Conservation (phyloP, 2,113 vertebrate genomes). For the Setophaga kirtlandii region DNA sequence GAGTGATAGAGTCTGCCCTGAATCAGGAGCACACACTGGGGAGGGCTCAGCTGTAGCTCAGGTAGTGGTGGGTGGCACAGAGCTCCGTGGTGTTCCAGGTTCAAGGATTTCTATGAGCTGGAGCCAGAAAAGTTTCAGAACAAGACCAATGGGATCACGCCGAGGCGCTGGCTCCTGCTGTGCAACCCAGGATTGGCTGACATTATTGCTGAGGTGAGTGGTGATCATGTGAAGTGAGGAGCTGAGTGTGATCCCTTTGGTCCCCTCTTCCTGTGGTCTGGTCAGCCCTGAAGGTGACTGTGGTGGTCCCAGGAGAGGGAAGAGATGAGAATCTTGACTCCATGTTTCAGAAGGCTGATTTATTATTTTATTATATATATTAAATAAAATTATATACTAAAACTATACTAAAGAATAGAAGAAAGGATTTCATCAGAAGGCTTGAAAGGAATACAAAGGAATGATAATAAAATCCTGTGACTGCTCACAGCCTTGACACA, state of each 20-base stretch:
- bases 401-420: no score
- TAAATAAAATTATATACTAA: no score
- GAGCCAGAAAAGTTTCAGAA: conserved; percentile 90
- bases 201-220: conserved; percentile 81
- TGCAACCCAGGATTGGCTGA: conserved; percentile 87
- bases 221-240: neutral
- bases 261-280: no score
- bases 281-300: neutral
- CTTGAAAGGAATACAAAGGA: no score
- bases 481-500: no score
- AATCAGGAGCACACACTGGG: rapidly evolving
- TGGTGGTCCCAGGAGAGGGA: no score
- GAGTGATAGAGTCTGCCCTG: neutral
- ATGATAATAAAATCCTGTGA: no score
- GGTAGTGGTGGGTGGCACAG: neutral
- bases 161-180: conserved; percentile 87
- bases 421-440: no score
- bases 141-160: conserved; percentile 89
- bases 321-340: no score
- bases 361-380: no score
- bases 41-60: neutral
- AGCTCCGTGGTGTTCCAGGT: conserved; percentile 68
- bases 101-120: conserved; percentile 87
- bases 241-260: rapidly evolving
- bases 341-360: no score